These are phyloP conservation scores for Pseudomyrmex cubaensis DNA, from an alignment of 1,140 invertebrate genomes.

Conservation along the genomic window DNA sequence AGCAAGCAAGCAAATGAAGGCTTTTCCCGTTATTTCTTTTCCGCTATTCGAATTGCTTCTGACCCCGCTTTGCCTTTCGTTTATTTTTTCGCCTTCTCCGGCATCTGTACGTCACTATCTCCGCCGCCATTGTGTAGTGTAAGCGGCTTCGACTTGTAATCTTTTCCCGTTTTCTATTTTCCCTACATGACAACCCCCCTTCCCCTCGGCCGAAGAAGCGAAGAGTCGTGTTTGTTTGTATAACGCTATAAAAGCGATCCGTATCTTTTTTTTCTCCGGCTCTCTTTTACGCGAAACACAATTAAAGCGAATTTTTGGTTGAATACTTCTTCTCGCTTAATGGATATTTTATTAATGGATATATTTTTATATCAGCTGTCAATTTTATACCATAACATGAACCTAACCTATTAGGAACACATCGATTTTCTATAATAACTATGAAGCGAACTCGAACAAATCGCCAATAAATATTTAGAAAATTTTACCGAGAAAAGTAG, in stretches of 20 bases:
- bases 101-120: slow-evolving; percentile 37
- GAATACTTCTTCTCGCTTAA: neutral
- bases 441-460: neutral
- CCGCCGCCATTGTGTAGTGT: slow-evolving; percentile 18
- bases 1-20: slow-evolving; percentile 61
- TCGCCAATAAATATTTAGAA: neutral
- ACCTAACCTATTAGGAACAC: neutral
- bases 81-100: slow-evolving; percentile 16
- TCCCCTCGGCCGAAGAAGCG: slow-evolving; percentile 19
- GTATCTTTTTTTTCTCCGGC: neutral
- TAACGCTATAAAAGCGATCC: slow-evolving; percentile 3
- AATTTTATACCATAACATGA: neutral
- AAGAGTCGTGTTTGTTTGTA: neutral
- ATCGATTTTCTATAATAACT: neutral
- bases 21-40: slow-evolving; percentile 66
- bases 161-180: slow-evolving; percentile 4
- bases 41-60: slow-evolving; percentile 41
- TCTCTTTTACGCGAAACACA: slow-evolving; percentile 7
- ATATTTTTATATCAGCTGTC: neutral
- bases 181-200: neutral
- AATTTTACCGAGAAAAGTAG: too few species aligned
- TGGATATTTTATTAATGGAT: neutral
- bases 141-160: slow-evolving; percentile 70
- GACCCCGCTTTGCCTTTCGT: neutral
- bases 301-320: slow-evolving; percentile 13